Conservation (phyloP, 2,113 vertebrate species). For the Callocephalon fimbriatum region DNA sequence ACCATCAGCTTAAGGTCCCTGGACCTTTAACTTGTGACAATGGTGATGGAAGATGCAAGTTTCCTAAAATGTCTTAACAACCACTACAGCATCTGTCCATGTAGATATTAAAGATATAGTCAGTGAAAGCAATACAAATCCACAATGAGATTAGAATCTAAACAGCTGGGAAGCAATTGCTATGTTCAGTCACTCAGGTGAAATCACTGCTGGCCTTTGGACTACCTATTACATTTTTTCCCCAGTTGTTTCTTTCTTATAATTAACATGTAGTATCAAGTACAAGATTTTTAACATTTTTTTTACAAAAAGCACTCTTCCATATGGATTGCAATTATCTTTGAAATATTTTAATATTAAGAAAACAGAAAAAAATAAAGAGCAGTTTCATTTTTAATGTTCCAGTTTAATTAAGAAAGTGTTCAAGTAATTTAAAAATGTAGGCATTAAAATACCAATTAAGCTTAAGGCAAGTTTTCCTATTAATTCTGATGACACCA, state of each 20-base stretch:
- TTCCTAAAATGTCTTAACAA: slow-evolving; percentile 49
- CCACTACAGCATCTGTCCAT: not conserved
- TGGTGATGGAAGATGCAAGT: slow-evolving; percentile 43
- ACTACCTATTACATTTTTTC: slow-evolving; percentile 29
- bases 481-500: slow-evolving; percentile 62
- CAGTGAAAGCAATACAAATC: slow-evolving; percentile 61
- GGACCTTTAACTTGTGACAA: slow-evolving; percentile 56
- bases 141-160: slow-evolving; percentile 24
- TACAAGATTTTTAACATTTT: not conserved
- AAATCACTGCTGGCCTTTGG: slow-evolving; percentile 34
- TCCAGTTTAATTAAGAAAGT: slow-evolving; percentile 71
- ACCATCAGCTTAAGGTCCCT: slow-evolving; percentile 40
- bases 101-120: slow-evolving; percentile 75
- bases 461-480: slow-evolving; percentile 67
- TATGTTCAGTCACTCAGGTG: slow-evolving; percentile 32
- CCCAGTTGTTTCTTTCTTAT: slow-evolving; percentile 42
- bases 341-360: slow-evolving; percentile 68
- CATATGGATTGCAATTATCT: slow-evolving; percentile 51
- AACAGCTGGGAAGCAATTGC: slow-evolving; percentile 37
- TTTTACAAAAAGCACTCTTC: slow-evolving; percentile 35
- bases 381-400: slow-evolving; percentile 49
- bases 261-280: slow-evolving; percentile 50
- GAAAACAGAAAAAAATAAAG: slow-evolving; percentile 55
- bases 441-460: slow-evolving; percentile 67
- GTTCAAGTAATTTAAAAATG: slow-evolving; percentile 65